Conservation (phyloP, 2,113 vertebrate genomes). For the Macroglossus sobrinus region DNA sequence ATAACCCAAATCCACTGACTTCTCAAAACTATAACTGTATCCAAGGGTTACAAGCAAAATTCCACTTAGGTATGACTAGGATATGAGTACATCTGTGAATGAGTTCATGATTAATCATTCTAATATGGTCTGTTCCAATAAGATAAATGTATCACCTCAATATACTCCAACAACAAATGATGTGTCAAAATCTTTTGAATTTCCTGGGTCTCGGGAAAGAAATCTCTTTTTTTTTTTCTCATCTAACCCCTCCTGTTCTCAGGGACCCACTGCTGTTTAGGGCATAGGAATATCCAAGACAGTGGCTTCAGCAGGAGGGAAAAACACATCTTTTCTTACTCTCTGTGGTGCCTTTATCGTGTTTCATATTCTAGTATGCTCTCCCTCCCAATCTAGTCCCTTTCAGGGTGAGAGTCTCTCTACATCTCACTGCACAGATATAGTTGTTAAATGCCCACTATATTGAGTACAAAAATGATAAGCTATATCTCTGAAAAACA, state of each 20-base stretch:
- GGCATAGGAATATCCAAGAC: background rate
- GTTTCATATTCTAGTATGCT: background rate
- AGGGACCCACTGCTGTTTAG: background rate
- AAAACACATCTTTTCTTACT: background rate
- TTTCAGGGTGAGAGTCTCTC: background rate
- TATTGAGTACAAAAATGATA: background rate
- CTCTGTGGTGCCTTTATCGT: background rate
- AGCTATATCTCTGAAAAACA: background rate
- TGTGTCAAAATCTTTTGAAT: background rate
- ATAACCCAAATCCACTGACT: background rate
- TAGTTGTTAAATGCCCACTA: background rate
- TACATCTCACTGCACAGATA: background rate
- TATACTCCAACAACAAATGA: background rate
- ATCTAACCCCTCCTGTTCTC: background rate
- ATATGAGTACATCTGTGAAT: background rate
- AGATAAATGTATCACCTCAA: background rate
- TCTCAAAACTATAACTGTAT: constrained; percentile 23
- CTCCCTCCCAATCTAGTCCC: background rate
- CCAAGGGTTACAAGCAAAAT: background rate
- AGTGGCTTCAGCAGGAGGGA: background rate
- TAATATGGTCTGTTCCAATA: background rate
- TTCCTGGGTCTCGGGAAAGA: background rate
- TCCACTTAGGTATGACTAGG: background rate
- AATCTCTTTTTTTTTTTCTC: background rate
- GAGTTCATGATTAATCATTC: background rate